Percentiles rank a stretch among this genome's conserved stretches.
Conservation (phyloP, 2,113 vertebrate genomes). For the Oreochromis niloticus region DNA sequence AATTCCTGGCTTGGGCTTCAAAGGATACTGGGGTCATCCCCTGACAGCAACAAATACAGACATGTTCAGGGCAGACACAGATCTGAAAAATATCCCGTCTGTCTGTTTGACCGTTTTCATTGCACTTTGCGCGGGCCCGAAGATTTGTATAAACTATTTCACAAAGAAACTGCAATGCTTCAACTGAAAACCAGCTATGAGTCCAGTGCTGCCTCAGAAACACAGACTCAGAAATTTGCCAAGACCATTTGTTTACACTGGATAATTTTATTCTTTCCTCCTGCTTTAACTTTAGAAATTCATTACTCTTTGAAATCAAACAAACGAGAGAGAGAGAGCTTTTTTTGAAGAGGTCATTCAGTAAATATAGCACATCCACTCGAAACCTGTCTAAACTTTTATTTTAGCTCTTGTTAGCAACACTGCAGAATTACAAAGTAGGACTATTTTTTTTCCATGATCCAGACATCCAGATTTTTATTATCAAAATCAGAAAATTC, state of each 20-base stretch:
- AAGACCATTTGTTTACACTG: not conserved
- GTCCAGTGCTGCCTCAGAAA: not conserved
- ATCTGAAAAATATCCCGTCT: not conserved
- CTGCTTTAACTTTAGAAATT: not conserved
- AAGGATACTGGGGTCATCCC: constrained; percentile 53
- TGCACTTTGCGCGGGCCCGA: not conserved
- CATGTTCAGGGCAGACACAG: constrained; percentile 41
- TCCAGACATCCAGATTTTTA: not conserved
- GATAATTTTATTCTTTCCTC: not conserved
- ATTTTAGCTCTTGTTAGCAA: not conserved
- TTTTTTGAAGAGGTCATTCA: not conserved
- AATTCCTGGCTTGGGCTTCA: constrained; percentile 70
- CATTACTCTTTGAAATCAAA: not conserved
- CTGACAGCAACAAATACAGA: constrained; percentile 58
- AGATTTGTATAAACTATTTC: not conserved
- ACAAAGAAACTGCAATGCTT: not conserved
- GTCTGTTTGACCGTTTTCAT: not conserved
- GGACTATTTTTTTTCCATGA: not conserved
- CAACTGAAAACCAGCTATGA: not conserved
- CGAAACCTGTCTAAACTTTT: not conserved
- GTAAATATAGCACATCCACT: not conserved
- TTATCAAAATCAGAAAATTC: not conserved
- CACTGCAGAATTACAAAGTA: not conserved
- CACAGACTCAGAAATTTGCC: not conserved
- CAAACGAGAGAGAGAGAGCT: not conserved